Conservation (phyloP, 2,888 invertebrate species). For the Falcaria lacertinaria region DNA sequence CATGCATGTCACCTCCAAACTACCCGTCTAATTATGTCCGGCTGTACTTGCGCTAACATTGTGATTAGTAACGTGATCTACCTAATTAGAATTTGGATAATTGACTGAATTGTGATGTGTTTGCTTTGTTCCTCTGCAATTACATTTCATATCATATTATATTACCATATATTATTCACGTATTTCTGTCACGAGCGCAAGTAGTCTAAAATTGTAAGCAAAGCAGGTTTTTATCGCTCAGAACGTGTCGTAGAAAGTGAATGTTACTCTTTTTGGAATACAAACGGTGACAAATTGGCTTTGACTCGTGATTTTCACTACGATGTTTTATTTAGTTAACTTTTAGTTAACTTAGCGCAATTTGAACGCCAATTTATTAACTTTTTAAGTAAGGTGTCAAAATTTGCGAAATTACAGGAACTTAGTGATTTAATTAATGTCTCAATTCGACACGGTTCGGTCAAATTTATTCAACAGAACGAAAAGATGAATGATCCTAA, state of each 20-base stretch:
- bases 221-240: constrained; percentile 1
- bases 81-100: no score
- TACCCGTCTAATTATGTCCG: no score
- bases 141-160: background rate
- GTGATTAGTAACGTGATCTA: no score
- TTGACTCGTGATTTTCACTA: constrained; percentile 4
- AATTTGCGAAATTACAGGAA: no score
- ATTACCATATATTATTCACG: background rate
- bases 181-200: background rate
- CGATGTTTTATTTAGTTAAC: background rate
- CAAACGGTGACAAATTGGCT: constrained; percentile 34
- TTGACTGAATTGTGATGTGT: background rate
- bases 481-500: no score
- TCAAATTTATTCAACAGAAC: no score
- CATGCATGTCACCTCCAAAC: no score
- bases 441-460: no score
- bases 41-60: no score
- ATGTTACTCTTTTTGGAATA: constrained; percentile 26
- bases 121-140: background rate
- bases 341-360: background rate
- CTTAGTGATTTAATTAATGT: no score
- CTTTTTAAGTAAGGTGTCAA: background rate
- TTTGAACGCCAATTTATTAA: background rate
- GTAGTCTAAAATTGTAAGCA: constrained; percentile 5
- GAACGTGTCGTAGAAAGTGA: constrained; percentile 35